A percentile compares a stretch with the other conserved stretches of the same genome.
These are phyloP conservation scores for Dicyrtoma fusca DNA, from an alignment of 2,888 invertebrate genomes.

Conservation along the genomic window DNA sequence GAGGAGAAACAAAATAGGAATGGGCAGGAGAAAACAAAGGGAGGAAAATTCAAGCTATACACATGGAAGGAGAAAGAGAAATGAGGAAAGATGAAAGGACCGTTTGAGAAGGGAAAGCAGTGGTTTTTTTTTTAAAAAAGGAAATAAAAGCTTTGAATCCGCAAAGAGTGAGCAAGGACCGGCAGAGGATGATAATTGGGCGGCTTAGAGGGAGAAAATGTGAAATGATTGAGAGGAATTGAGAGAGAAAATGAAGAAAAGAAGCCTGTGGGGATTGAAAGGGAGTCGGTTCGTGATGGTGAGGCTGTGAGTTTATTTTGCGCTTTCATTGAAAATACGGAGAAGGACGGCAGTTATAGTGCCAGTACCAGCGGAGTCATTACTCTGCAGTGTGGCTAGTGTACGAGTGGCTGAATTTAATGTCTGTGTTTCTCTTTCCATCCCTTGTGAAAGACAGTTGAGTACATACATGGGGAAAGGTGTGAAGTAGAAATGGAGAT, in stretches of 20 bases:
- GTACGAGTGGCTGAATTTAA: too few species aligned
- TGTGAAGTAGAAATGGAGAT: slow-evolving; percentile 1
- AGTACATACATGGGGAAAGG: slow-evolving; percentile 19
- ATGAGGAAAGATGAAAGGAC: slow-evolving; percentile 2
- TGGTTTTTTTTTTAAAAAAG: too few species aligned
- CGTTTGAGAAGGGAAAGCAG: too few species aligned
- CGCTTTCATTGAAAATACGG: too few species aligned
- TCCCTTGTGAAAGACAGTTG: too few species aligned
- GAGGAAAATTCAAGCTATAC: background rate
- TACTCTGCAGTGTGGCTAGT: too few species aligned
- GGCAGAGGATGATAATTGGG: slow-evolving; percentile 10
- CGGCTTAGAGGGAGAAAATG: background rate
- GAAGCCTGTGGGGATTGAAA: slow-evolving; percentile 19
- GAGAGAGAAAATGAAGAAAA: slow-evolving; percentile 17
- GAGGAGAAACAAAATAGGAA: slow-evolving; percentile 19
- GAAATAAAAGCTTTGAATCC: too few species aligned
- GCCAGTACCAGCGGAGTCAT: too few species aligned
- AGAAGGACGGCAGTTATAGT: too few species aligned
- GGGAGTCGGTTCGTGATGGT: background rate
- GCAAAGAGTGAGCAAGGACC: background rate
- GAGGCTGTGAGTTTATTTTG: too few species aligned
- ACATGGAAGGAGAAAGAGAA: background rate
- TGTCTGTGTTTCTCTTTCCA: too few species aligned
- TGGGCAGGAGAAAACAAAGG: background rate
- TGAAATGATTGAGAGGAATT: slow-evolving; percentile 22